These are phyloP conservation scores for Calephelis perditalis DNA, from an alignment of 2,888 invertebrate genomes.

Conservation along the genomic window DNA sequence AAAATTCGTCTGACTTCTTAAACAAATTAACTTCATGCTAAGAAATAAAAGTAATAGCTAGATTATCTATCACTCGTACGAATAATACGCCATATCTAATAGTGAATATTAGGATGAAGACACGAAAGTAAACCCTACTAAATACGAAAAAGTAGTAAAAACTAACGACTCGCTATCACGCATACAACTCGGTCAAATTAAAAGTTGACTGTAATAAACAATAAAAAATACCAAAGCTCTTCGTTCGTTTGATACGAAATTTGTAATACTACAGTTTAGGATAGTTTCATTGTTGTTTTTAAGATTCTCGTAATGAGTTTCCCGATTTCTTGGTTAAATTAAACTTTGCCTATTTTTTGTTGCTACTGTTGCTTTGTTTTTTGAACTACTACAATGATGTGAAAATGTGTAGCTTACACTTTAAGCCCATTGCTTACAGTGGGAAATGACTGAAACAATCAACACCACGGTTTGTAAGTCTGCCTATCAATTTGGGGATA, in stretches of 20 bases:
- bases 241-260: slow-evolving; percentile 48
- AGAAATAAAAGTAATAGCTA: slow-evolving; percentile 1
- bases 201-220: slow-evolving; percentile 74
- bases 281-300: slow-evolving; percentile 27
- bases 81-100: slow-evolving; percentile 43
- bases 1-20: background rate
- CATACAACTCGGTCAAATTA: slow-evolving; percentile 73
- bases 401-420: too few relatives aligned
- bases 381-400: too few relatives aligned
- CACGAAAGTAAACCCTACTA: slow-evolving; percentile 59
- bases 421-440: too few relatives aligned
- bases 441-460: too few relatives aligned
- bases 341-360: slow-evolving; percentile 11
- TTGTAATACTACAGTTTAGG: slow-evolving; percentile 26
- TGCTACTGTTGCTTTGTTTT: background rate
- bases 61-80: slow-evolving; percentile 1
- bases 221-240: slow-evolving; percentile 63
- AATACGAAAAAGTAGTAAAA: slow-evolving; percentile 59
- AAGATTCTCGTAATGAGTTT: slow-evolving; percentile 26
- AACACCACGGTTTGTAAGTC: too few relatives aligned
- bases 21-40: slow-evolving; percentile 5
- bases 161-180: slow-evolving; percentile 69
- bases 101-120: slow-evolving; percentile 61
- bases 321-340: background rate
- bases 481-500: too few relatives aligned